Base-by-base conservation (phyloP, 2,113 vertebrate species). In the Oncorhynchus masou region DNA sequence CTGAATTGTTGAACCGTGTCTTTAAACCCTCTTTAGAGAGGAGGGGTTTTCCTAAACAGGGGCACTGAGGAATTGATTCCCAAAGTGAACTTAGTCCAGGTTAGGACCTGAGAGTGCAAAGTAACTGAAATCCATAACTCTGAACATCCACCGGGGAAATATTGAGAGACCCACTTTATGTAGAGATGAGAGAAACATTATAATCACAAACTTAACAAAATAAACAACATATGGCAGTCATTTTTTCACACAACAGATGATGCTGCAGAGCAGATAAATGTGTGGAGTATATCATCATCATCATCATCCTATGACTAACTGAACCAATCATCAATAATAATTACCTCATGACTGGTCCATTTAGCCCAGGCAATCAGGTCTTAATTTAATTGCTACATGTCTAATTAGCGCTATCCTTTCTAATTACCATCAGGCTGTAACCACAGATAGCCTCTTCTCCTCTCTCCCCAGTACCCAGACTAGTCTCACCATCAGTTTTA, bases 361-460 rank as follows among this genome's bases (percentile, higher is more conserved):
- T 88, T 84, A 85, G 73, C 68, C 71, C 69, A 77, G 29, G 49
- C 70, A 74, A 79, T 25, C 29, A 69, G 54, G 75, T 48, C 66
- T 79, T 83, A 70, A 84, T 84, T 82, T 85, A 87, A 76, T 68
- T 57, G 70, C 81, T 71, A 74, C 49, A 84, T 78, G 71, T 79
- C 76, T 80, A 65, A 83, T 86, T 86, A 82, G 70, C 65, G 60
- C 72, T 78, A 75, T 84, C 57, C 69, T 70, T 79, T 85, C 34
- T 81, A 78, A 89, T 87, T 77, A 87, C 22, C 68, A 79, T 78
- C 74, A 74, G 64, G 70, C 65, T 71, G 22, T 68, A 34, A 68
- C 59, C n/a, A 62, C n/a, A 29, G 57, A 65, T 19, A 79, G 31
- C 57, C 7, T 29, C 51, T 16, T 25, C n/a, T 49, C 11, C 27